Evolutionary conservation across 2,888 invertebrate species (phyloP).

Genomic region (Dynastes tityus): DNA sequence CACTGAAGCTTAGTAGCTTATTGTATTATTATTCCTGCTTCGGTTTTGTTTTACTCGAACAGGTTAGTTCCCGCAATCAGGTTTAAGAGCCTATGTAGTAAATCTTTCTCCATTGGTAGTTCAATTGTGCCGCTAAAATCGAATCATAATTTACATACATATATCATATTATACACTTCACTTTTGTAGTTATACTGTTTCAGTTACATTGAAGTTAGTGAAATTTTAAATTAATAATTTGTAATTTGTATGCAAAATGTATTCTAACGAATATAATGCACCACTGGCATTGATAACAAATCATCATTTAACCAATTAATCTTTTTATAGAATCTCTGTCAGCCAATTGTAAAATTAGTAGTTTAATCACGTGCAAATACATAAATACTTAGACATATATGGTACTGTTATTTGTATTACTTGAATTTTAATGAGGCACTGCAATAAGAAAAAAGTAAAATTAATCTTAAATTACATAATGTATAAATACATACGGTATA

Average conservation of each 20-base stretch:
- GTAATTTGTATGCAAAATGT: background rate
- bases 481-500: no score
- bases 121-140: no score
- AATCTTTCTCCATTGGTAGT: no score
- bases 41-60: no score
- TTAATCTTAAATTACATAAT: no score
- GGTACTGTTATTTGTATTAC: slow-evolving; percentile 29
- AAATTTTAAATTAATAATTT: background rate
- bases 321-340: slow-evolving; percentile 4
- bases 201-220: background rate
- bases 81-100: no score
- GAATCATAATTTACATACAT: no score
- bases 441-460: slow-evolving; percentile 16
- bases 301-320: background rate
- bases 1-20: no score
- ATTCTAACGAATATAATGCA: background rate
- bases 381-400: slow-evolving; percentile 15
- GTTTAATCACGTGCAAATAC: background rate
- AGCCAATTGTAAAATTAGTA: background rate
- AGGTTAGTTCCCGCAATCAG: no score
- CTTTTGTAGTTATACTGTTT: background rate
- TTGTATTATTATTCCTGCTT: no score
- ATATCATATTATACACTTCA: no score
- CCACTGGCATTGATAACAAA: background rate
- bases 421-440: slow-evolving; percentile 33